These are phyloP conservation scores for Nemapogon koenigi DNA, from an alignment of 2,888 invertebrate genomes.

Conservation along the genomic window DNA sequence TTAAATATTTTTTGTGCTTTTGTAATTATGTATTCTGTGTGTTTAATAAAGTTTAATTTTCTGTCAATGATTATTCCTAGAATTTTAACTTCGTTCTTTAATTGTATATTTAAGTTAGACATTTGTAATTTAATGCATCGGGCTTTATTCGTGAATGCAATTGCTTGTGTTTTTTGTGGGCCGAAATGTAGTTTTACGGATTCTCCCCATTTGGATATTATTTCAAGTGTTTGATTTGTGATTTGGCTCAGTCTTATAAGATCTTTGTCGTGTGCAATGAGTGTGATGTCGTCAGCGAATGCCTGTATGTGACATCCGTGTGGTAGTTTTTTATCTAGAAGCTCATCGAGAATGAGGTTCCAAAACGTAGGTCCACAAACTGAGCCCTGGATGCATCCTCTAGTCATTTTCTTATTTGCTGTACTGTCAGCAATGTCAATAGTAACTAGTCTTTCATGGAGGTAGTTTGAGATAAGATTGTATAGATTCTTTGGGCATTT, in stretches of 20 bases:
- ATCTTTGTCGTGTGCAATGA: slow-evolving; percentile 1
- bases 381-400: no score
- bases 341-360: no score
- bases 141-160: slow-evolving; percentile 4
- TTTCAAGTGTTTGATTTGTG: slow-evolving; percentile 6
- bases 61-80: slow-evolving; percentile 12
- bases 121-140: neutral
- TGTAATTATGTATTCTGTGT: slow-evolving; percentile 2
- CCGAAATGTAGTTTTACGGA: slow-evolving; percentile 2
- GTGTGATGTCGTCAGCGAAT: no score
- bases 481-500: no score
- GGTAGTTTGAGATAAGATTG: no score
- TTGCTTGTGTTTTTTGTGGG: neutral
- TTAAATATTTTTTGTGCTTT: slow-evolving; percentile 12
- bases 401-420: no score
- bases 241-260: slow-evolving; percentile 7
- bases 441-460: no score
- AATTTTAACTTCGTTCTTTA: slow-evolving; percentile 7
- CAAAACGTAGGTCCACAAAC: no score
- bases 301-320: no score
- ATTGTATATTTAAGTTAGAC: neutral
- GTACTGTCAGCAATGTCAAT: no score
- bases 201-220: neutral
- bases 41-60: slow-evolving; percentile 9
- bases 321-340: no score